Evolutionary conservation across 2,888 invertebrate species (phyloP), one percentile per base, ranked within the genome.

Genomic region (Tribolium freemani): DNA sequence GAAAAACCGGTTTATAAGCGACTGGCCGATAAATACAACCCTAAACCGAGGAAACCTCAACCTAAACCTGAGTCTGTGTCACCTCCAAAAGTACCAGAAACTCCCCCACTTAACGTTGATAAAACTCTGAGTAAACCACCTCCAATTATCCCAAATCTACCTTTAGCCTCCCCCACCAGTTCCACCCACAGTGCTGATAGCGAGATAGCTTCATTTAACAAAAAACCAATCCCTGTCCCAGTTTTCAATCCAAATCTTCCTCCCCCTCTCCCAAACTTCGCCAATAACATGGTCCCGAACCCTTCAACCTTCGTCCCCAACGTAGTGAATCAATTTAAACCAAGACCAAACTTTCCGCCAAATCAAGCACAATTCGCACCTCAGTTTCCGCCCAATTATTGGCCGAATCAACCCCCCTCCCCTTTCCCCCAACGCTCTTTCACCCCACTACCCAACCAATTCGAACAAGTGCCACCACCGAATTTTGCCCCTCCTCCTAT

Each of bases 1-100:
- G n/a, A 20, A 51, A 10, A 56, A 44, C 45, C 50, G 9, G 71
- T 16, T 44, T 82, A 73, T 72, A 82, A 79, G 77, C 78, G 87
- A n/a, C 74, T 87, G 16, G 88, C 88, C 1, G 86, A 87, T 71
- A 88, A 88, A 78, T 88, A 87, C 71, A 85, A 87, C 78, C 87
- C 87, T 1, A 87, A 86, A 80, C 87, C 87, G 0, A 82, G 85
- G 38, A 83, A 80, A 73, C 66, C 77, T 13, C 53, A 73, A 5
- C 44, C 75, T 3, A 78, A 77, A 5, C n/a, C 16, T 3, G 38
- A 38, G 1, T 2, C 8, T 16, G 16, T 16, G 16, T 16, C 26
- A 5, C 26, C 26, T 26, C 26, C 26, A 26, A 26, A 20, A 16
- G 11, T 50, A 50, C 50, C 5, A 13, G 26, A 26, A 9, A 54